Conservation (phyloP, 37 sponge, comb jelly and placozoan species). For the Dysidea cf. avara region DNA sequence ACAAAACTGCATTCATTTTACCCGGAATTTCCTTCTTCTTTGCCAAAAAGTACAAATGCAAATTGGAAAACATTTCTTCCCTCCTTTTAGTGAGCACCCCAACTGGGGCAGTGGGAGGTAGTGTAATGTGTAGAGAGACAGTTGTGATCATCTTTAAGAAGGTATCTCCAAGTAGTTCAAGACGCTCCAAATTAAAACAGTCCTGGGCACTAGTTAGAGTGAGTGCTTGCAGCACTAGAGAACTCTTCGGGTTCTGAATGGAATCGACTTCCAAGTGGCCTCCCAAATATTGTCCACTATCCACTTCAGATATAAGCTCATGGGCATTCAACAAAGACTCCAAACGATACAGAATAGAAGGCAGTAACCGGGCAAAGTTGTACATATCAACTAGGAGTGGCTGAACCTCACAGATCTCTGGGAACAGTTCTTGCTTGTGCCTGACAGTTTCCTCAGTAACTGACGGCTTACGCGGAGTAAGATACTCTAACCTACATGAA, state of each 20-base stretch:
- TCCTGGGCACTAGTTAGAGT: conserved; percentile 75
- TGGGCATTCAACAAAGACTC: conserved; percentile 71
- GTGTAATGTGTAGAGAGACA: conserved; percentile 54
- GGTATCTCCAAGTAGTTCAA: conserved; percentile 92
- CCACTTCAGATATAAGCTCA: conserved; percentile 40
- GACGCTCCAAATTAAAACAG: conserved; percentile 79
- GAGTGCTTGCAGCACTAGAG: conserved; percentile 73
- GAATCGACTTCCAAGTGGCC: neutral
- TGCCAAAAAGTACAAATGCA: conserved; percentile 66
- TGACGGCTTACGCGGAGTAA: conserved; percentile 36
- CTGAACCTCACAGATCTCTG: conserved; percentile 62
- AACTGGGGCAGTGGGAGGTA: conserved; percentile 54
- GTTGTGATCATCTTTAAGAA: conserved; percentile 86
- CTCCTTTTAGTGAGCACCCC: conserved; percentile 72
- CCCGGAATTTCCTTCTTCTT: conserved; percentile 38
- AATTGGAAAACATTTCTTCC: conserved; percentile 60
- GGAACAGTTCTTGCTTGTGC: conserved; percentile 41
- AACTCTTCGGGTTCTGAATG: conserved; percentile 48
- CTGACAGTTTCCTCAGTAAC: neutral
- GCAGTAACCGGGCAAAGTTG: conserved; percentile 69
- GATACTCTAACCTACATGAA: conserved; percentile 32
- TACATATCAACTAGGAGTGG: conserved; percentile 57
- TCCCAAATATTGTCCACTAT: conserved; percentile 5
- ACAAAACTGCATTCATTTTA: conserved; percentile 1
- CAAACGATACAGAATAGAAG: conserved; percentile 80